Percentiles rank a stretch among this genome's conserved stretches.
Evolutionary conservation across 1,140 invertebrate genomes (phyloP).

Genomic region (Ladona fulva): DNA sequence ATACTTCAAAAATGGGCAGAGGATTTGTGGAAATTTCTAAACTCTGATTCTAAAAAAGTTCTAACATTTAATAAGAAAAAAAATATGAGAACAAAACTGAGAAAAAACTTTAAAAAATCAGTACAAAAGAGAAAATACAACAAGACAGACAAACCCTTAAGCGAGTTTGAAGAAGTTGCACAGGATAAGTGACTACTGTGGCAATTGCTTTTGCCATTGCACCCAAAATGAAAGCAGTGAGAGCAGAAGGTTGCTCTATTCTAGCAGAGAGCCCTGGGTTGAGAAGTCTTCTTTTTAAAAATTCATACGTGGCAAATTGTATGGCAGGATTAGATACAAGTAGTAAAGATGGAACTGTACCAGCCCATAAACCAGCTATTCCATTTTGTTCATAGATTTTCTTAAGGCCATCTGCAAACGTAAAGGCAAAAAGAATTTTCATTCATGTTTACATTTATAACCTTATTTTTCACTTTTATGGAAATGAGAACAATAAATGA

Average conservation of each 20-base stretch:
- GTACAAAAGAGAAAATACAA: too few relatives aligned
- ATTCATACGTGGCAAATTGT: conserved; percentile 85
- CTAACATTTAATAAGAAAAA: too few relatives aligned
- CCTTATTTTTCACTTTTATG: too few relatives aligned
- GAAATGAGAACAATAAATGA: too few relatives aligned
- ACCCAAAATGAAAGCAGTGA: conserved; percentile 54
- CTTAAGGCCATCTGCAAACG: conserved; percentile 41
- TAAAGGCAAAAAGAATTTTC: too few relatives aligned
- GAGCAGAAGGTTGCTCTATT: conserved; percentile 38
- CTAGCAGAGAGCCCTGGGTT: conserved; percentile 27
- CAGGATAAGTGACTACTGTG: conserved; percentile 75
- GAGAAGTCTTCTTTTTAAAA: conserved; percentile 59
- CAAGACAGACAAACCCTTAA: conserved; percentile 46
- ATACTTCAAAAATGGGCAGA: too few relatives aligned
- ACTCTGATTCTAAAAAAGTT: too few relatives aligned
- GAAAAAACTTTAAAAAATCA: too few relatives aligned
- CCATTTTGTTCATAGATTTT: conserved; percentile 42
- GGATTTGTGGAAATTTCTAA: too few relatives aligned
- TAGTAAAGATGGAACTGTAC: conserved; percentile 70
- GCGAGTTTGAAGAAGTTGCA: conserved; percentile 79
- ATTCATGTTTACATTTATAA: too few relatives aligned
- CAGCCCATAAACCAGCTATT: conserved; percentile 61
- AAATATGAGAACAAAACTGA: too few relatives aligned
- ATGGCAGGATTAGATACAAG: conserved; percentile 80
- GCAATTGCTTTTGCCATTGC: conserved; percentile 73